Base-by-base conservation (phyloP, 2,888 invertebrate genomes). In the Ormyrus thymus region DNA sequence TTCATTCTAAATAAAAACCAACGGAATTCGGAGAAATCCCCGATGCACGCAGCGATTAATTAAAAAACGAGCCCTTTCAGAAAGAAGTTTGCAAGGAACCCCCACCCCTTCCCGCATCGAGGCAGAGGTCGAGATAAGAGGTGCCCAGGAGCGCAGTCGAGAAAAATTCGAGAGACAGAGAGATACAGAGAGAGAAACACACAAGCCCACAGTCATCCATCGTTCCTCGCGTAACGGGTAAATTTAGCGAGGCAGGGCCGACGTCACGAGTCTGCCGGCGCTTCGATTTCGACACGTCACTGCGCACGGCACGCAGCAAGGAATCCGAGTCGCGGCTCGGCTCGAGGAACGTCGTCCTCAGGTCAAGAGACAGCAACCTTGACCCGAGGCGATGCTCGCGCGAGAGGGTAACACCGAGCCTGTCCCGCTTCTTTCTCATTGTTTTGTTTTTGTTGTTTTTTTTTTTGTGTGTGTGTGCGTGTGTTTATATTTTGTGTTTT, bases 361-460 rank as follows among this genome's bases (percentile, higher is more conserved):
- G 29, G 1, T 4, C 11, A 29, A 29, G 29, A 29, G 29, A 29
- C 46, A 7, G 29, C 64, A 76, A 79, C 82, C 80, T 79, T 82
- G 82, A 80, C 79, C 71, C 13, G 61, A 45, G 61, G 29, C 48
- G 50, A 53, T 13, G 29, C 56, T 43, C 45, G 56, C 61, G 45
- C 53, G 11, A 56, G 58, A 48, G 45, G 45, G 56, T 29, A 61
- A 50, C 66, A 51, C 15, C 64, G n/a, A n/a, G 65, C 51, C 6
- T 1, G n/a, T 11, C 46, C 51, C 45, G 13, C 58, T 13, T 64
- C 6, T 48, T 48, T 74, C 13, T 81, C 81, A 81, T 82, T 75
- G 46, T 76, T 81, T 81, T 79, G 79, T 78, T 81, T 81, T 74
- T 62, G 11, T 82, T 82, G 80, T 82, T 76, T 78, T 81, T 78